These are phyloP conservation scores for Eurystomus glaucurus DNA, from an alignment of 2,797 vertebrate species.

Conservation along the genomic window DNA sequence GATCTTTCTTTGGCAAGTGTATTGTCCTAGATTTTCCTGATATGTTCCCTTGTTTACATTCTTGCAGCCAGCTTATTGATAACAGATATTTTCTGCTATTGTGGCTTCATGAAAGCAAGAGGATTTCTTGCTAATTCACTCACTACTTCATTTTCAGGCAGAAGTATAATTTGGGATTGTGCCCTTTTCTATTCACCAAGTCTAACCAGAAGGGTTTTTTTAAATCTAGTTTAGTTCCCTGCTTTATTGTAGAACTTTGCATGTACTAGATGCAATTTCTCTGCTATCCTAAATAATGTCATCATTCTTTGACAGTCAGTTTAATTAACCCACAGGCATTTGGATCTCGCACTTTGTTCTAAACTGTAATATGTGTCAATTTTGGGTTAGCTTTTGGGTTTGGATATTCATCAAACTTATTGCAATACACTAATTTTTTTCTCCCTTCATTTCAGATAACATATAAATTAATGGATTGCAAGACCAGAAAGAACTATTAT, in stretches of 20 bases:
- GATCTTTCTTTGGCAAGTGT: conserved; percentile 27
- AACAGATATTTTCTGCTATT: conserved; percentile 26
- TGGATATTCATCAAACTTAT: conserved; percentile 22
- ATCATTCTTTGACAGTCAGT: conserved; percentile 19
- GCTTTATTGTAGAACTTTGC: neutral
- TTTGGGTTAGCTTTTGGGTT: conserved; percentile 12
- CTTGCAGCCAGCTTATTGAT: neutral
- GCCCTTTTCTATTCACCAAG: neutral
- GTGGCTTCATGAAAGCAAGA: neutral
- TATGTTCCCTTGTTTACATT: conserved; percentile 10
- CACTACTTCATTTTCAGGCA: neutral
- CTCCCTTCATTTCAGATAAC: conserved; percentile 28
- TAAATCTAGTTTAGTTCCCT: neutral
- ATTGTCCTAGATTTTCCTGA: neutral
- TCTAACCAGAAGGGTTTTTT: neutral
- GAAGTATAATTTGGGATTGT: neutral
- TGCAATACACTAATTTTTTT: neutral
- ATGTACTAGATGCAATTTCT: neutral
- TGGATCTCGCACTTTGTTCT: neutral
- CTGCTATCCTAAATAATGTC: conserved; percentile 2
- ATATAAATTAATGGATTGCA: neutral
- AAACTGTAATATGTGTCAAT: neutral
- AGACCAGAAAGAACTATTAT: neutral
- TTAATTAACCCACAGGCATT: conserved; percentile 47
- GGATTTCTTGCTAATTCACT: neutral